phyloP scores from a whole-genome alignment of 2,797 vertebrate genomes.

The Anguilla megastoma region DNA sequence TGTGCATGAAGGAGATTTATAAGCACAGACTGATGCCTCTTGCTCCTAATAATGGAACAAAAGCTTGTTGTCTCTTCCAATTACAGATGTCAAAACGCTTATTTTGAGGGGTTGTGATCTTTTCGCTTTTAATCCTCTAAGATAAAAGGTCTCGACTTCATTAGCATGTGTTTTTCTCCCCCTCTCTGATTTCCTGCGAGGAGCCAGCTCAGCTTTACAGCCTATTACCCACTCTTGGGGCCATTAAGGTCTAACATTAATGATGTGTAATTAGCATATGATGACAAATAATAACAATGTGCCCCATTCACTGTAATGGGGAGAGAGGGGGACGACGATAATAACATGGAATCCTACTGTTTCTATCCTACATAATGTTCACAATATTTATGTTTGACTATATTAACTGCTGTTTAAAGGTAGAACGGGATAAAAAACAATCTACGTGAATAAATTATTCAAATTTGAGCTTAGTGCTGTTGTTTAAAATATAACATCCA shows the following conservation, averaged over 20 bases:
- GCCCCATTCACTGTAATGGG: constrained; percentile 86
- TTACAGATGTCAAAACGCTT: constrained; percentile 83
- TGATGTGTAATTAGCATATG: constrained; percentile 97
- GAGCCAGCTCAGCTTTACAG: constrained; percentile 77
- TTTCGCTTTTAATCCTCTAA: constrained; percentile 87
- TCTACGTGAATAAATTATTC: constrained; percentile 72
- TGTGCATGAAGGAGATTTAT: constrained; percentile 66
- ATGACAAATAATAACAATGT: constrained; percentile 93
- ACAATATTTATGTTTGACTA: constrained; percentile 74
- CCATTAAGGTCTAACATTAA: constrained; percentile 92
- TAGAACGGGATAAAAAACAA: constrained; percentile 69
- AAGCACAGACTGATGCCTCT: constrained; percentile 64
- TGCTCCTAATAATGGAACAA: constrained; percentile 71
- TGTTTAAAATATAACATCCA: neutral
- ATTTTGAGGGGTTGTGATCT: constrained; percentile 81
- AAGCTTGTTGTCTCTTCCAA: constrained; percentile 80
- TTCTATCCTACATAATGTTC: constrained; percentile 72
- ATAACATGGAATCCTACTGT: constrained; percentile 88
- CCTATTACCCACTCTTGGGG: constrained; percentile 81
- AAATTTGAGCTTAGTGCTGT: constrained; percentile 46
- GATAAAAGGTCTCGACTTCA: constrained; percentile 82
- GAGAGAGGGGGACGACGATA: constrained; percentile 74
- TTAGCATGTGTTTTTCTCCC: constrained; percentile 77
- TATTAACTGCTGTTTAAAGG: constrained; percentile 69
- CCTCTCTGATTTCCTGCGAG: constrained; percentile 67